Base-by-base conservation (phyloP, 2,888 invertebrate species). In the Ernsta delagoae region DNA sequence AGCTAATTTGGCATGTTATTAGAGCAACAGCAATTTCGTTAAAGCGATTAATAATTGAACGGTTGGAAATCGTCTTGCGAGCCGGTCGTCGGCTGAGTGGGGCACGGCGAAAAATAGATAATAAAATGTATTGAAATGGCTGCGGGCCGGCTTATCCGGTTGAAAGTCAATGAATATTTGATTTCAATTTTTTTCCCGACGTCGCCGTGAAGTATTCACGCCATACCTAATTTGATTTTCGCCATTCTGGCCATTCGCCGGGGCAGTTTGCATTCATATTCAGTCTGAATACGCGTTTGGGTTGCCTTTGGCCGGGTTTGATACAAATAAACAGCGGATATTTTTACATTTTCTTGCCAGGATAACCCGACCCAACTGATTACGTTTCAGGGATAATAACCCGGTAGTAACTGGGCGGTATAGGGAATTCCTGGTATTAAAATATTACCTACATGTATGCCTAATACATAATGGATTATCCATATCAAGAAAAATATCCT, bases 201-300 rank as follows among this genome's bases (percentile, higher is more conserved):
- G 90, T 90, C 79, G 77, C 92, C 90, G 92, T 93, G 93, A 93
- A 93, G 93, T 92, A 93, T 92, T 92, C 90, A 88, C 91, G 90
- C 92, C 86, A 90, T 92, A 92, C 93, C 93, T 93, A 93, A 93
- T 93, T 93, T 93, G 93, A 92, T 93, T 93, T 92, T 91, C 89
- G 89, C 93, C 91, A 90, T 93, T 92, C 78, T 87, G 86, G 85
- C 87, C 89, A 86, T 92, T 92, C 88, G 89, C 84, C 80, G 81
- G 86, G 89, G 92, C 92, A 91, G 91, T 93, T 93, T 93, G 91
- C 91, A 93, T 93, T 93, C 92, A 92, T 93, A 93, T 93, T 92
- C 90, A 87, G 90, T 88, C 89, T 89, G 92, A 88, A 92, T 92
- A 92, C 90, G 87, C 92, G 85, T 90, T 89, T 83, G 92, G 92